Base-by-base conservation (phyloP, 2,888 invertebrate species). In the Eupithecia vulgata region DNA sequence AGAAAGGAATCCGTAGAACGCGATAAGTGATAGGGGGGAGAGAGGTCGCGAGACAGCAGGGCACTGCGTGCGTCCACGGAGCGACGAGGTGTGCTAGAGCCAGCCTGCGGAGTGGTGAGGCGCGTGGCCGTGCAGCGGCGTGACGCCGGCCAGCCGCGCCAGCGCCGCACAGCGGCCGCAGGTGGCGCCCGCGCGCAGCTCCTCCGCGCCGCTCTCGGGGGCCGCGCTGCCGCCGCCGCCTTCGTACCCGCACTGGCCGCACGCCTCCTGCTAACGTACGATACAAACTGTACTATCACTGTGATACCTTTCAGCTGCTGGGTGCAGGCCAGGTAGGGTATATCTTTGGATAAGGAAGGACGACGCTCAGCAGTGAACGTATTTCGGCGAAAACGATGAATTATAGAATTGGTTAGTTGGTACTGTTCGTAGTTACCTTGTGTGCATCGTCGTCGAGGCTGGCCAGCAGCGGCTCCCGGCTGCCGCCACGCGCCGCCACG, bases 51-150 rank as follows among this genome's bases (percentile, higher is more conserved):
- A 45, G 42, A 3, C 42, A 45, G 15, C 17, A 17, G 1, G 6
- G 35, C 35, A 12, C 45, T 6, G 45, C 17, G 17, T 3, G 15
- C 17, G 45, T 45, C 45, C n/a, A 5, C 48, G n/a, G 45, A n/a
- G 48, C 48, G 8, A 52, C 21, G 52, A 52, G 21, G 10, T 25
- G 25, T 13, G 25, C 3, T 21, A 59, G 25, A 59, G 25, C 25
- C 57, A 97, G 80, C 96, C 97, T 68, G 96, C 95, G 77, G 96
- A 95, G 84, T 95, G 95, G 83, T 92, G 93, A 84, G 92, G 93
- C 88, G 96, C 96, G 91, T 96, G 96, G 1, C 96, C 97, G 89
- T 96, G 96, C 82, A 97, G 95, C 81, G 97, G 97, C 86, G 97
- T 97, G 78, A 97, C 96, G 78, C 96, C 97, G 21, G 96, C 96